These are phyloP conservation scores for Calameuta pallipes DNA, from an alignment of 2,888 invertebrate genomes.

Conservation along the genomic window DNA sequence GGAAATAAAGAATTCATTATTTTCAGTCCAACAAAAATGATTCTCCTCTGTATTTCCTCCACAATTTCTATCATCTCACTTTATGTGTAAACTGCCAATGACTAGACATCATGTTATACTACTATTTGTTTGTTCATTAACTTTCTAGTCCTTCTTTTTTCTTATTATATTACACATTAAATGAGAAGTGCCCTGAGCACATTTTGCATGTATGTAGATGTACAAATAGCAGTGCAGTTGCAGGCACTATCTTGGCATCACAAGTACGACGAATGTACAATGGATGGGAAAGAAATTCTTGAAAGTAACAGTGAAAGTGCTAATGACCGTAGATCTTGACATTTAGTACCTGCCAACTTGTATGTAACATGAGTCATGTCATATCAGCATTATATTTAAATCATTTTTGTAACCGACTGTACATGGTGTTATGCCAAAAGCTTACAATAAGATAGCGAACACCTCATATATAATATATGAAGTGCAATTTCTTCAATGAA, in stretches of 20 bases:
- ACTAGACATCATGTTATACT: conserved; percentile 60
- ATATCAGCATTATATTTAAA: conserved; percentile 36
- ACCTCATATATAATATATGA: neutral
- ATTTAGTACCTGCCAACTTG: conserved; percentile 52
- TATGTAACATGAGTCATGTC: conserved; percentile 61
- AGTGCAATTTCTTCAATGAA: conserved; percentile 10
- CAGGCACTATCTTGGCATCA: neutral
- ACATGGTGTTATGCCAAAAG: neutral
- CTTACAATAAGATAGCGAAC: conserved; percentile 25
- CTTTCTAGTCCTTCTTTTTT: conserved; percentile 15
- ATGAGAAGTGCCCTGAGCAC: neutral
- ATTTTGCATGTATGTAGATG: neutral
- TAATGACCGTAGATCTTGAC: neutral
- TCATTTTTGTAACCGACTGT: conserved; percentile 13
- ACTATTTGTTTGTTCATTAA: conserved; percentile 41
- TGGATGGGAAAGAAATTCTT: neutral
- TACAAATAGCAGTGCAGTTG: neutral
- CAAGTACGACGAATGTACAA: neutral
- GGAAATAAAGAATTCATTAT: neutral
- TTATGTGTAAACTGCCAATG: conserved; percentile 48
- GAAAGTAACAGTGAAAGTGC: neutral
- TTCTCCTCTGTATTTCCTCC: neutral
- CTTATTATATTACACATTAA: neutral
- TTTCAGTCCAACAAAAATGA: neutral
- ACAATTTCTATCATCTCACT: neutral